phyloP scores from a whole-genome alignment of 2,113 vertebrate genomes.

The Talpa occidentalis region DNA sequence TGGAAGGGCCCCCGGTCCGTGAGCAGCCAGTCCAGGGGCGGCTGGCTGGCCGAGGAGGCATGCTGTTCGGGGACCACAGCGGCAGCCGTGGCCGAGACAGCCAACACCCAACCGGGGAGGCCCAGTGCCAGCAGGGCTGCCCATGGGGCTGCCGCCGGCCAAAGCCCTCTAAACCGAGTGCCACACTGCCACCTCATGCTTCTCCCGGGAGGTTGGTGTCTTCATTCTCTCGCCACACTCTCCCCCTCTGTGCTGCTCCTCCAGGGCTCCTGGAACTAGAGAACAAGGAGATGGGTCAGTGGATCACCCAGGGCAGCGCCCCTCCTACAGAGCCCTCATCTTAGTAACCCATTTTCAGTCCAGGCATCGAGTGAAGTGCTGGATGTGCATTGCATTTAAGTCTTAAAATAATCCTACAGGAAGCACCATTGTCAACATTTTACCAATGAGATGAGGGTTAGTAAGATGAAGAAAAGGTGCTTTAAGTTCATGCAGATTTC shows the following conservation, averaged over 20 bases:
- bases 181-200: slow-evolving; percentile 92
- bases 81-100: slow-evolving; percentile 60
- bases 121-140: slow-evolving; percentile 87
- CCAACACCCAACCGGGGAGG: slow-evolving; percentile 72
- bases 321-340: too few relatives aligned
- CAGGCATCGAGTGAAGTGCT: background rate
- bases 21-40: slow-evolving; percentile 97
- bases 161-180: slow-evolving; percentile 86
- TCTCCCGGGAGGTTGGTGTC: slow-evolving; percentile 84
- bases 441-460: background rate
- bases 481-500: background rate
- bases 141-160: slow-evolving; percentile 84
- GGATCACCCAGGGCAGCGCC: rapidly evolving
- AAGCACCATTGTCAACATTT: background rate
- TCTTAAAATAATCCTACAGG: background rate
- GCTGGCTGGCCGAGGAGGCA: slow-evolving; percentile 77
- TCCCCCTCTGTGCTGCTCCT: slow-evolving; percentile 58
- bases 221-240: slow-evolving; percentile 89
- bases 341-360: too few relatives aligned
- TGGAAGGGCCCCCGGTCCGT: slow-evolving; percentile 97
- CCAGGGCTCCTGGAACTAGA: slow-evolving; percentile 80
- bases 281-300: background rate
- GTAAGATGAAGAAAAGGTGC: background rate
- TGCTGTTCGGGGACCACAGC: slow-evolving; percentile 72
- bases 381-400: background rate